Evolutionary conservation across 35 echinoderm and acorn worm species (phyloP), one percentile per base, ranked within the genome.

Genomic region (Apostichopus californicus): DNA sequence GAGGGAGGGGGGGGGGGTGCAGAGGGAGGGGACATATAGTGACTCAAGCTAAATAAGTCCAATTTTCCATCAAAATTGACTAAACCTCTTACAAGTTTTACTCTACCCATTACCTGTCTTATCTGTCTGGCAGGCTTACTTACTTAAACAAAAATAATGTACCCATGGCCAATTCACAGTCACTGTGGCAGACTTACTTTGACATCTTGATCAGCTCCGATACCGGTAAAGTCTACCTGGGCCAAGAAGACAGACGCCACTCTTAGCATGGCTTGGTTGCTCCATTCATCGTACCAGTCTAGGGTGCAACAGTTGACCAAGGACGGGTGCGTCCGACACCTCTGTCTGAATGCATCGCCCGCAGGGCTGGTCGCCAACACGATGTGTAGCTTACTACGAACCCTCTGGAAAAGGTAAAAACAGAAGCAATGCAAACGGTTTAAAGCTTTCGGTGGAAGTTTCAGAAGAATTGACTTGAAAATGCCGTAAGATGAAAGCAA

Each of bases 261-360:
- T 18, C 95, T 93, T 53, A 99, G 90, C 97, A 99, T 99, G 56
- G 95, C 95, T 17, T 94, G 87, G 5, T 94, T 91, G 23, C 87
- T 94, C 97, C 97, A 98, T 58, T 98, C 93, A 90, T 98, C 97
- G 92, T 94, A 98, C 97, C 97, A 98, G 23, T 98, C 97, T 14
- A 98, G 77, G 13, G 97, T 98, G 61, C 97, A 98, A 78, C 97
- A 98, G 83, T 98, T 98, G 78, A 98, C 95, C 12, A 98, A 24
- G 4, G 97, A 98, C 9, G 97, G 97, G 46, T 98, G 92, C 64
- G 93, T 96, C 61, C 97, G 93, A 73, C 97, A 98, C 54, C 97
- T 91, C 89, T 98, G 97, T 12, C 97, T 85, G 92, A 98, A 98
- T 3, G 95, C 93, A 55, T 96, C 93, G 10, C 97, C 97, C 5